A percentile compares a stretch with the other conserved stretches of the same genome.
Evolutionary conservation across 2,888 invertebrate genomes (phyloP).

Genomic region (Anticlea derivata): DNA sequence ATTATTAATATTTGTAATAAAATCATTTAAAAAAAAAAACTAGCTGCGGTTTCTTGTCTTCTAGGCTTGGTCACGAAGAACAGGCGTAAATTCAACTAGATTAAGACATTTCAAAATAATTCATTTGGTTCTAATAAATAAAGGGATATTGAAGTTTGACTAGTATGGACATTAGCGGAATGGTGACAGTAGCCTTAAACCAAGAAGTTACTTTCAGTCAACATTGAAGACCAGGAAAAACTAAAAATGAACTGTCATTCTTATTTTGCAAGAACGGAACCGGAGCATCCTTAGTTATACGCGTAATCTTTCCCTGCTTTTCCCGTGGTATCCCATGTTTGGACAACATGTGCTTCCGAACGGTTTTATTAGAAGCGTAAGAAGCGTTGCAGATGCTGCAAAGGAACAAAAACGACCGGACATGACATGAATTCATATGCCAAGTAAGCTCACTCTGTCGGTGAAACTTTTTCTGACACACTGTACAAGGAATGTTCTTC

Average conservation of each 20-base stretch:
- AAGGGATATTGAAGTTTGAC: too few relatives aligned
- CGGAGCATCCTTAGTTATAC: slow-evolving; percentile 47
- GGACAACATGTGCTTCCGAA: slow-evolving; percentile 63
- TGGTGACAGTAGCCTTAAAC: too few relatives aligned
- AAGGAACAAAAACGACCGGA: slow-evolving; percentile 60
- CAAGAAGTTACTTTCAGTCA: background rate
- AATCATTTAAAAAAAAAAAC: too few relatives aligned
- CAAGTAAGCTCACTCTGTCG: slow-evolving; percentile 55
- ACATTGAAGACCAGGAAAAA: background rate
- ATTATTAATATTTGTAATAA: too few relatives aligned
- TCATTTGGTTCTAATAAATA: too few relatives aligned
- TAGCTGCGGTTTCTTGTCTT: too few relatives aligned
- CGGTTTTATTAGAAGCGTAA: slow-evolving; percentile 63
- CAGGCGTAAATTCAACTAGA: too few relatives aligned
- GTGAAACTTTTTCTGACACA: slow-evolving; percentile 66
- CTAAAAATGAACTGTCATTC: background rate
- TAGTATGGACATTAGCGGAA: too few relatives aligned
- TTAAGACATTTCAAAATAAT: too few relatives aligned
- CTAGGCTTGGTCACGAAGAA: too few relatives aligned
- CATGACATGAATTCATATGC: slow-evolving; percentile 67
- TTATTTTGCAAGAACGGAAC: background rate
- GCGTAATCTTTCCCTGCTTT: slow-evolving; percentile 62
- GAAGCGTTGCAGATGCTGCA: slow-evolving; percentile 64
- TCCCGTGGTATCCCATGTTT: slow-evolving; percentile 69
- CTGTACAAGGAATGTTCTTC: slow-evolving; percentile 61